Evolutionary conservation across 2,888 invertebrate genomes (phyloP).

Genomic region (Resseliella maxima): DNA sequence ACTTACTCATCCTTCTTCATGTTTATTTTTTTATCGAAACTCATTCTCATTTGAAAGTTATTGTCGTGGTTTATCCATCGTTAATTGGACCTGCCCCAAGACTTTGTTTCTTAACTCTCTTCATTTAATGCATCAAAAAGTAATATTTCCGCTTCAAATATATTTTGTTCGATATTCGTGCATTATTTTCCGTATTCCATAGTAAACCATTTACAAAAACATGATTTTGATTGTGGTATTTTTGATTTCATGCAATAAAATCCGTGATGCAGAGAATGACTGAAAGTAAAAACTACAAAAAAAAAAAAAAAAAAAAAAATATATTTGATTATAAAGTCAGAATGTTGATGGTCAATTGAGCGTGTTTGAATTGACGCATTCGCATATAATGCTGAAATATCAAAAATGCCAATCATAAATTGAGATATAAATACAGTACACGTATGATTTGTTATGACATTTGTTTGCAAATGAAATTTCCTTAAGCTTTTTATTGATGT

Average conservation of each 20-base stretch:
- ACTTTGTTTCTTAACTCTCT: too few species aligned
- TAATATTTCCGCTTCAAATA: too few species aligned
- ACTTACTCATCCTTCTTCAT: too few species aligned
- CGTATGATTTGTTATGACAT: not conserved
- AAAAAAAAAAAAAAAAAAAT: not conserved
- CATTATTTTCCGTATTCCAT: not conserved
- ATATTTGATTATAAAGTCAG: not conserved
- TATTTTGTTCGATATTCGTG: too few species aligned
- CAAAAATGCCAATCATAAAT: not conserved
- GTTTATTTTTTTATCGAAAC: too few species aligned
- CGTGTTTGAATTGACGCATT: not conserved
- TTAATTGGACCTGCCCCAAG: too few species aligned
- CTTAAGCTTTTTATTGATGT: not conserved
- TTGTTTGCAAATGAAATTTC: not conserved
- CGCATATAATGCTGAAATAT: too few species aligned
- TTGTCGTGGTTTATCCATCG: too few species aligned
- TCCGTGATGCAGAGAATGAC: not conserved
- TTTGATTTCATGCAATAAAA: constrained; percentile 1
- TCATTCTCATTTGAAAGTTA: too few species aligned
- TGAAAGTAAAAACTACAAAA: not conserved
- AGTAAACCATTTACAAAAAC: not conserved
- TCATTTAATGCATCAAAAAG: too few species aligned
- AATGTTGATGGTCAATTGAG: not conserved
- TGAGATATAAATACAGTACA: not conserved
- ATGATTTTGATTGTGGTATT: not conserved